These are phyloP conservation scores for Chymomyza caudatula DNA, from an alignment of 2,888 invertebrate species.

Conservation along the genomic window DNA sequence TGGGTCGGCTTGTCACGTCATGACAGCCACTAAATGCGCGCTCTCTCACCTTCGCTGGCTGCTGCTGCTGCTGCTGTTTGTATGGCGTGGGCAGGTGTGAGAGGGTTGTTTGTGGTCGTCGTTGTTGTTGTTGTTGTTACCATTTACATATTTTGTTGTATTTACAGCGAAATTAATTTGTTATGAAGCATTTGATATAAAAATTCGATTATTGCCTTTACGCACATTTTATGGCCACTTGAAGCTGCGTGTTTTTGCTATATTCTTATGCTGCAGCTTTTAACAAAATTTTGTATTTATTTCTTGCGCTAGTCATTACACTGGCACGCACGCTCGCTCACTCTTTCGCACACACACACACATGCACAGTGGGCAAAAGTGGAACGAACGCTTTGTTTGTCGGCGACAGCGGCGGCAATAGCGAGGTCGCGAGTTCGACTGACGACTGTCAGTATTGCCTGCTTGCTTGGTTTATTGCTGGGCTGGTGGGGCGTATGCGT, in stretches of 20 bases:
- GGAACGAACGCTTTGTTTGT: constrained; percentile 3
- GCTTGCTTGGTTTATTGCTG: constrained; percentile 18
- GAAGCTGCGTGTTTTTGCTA: neutral
- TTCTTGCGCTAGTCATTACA: constrained; percentile 65
- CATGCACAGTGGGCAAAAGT: constrained; percentile 3
- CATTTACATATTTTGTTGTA: constrained; percentile 46
- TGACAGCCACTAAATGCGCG: constrained; percentile 22
- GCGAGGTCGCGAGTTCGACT: constrained; percentile 41
- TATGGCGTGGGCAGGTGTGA: neutral
- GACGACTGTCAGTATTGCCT: constrained; percentile 30
- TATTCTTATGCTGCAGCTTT: constrained; percentile 43
- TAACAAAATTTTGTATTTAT: constrained; percentile 50
- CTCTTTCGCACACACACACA: constrained; percentile 23
- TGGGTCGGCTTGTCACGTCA: constrained; percentile 17
- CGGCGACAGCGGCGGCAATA: neutral
- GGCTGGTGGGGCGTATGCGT: constrained; percentile 56
- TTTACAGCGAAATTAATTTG: constrained; percentile 44
- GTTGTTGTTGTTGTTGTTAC: constrained; percentile 27
- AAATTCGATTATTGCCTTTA: constrained; percentile 13
- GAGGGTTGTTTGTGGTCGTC: constrained; percentile 13
- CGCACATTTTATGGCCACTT: constrained; percentile 1
- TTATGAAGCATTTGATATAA: constrained; percentile 19
- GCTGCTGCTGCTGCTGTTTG: constrained; percentile 30
- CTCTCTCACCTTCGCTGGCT: constrained; percentile 13
- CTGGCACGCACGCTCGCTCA: constrained; percentile 12